Percentiles rank a stretch among this genome's conserved stretches.
Conservation (phyloP, 2,888 invertebrate species). For the Eupeodes latifasciatus region DNA sequence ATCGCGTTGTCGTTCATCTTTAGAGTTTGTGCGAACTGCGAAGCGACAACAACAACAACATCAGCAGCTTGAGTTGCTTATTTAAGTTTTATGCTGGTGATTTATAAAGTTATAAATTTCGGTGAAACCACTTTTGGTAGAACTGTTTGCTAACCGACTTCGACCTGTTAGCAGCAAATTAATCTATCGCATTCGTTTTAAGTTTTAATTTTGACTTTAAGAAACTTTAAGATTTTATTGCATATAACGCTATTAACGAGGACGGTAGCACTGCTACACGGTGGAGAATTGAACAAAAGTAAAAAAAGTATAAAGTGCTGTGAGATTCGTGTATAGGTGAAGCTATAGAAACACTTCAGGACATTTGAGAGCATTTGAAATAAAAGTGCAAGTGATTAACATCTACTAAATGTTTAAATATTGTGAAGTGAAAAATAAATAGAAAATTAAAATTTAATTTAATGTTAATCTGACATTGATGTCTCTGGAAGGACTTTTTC, state of each 20-base stretch:
- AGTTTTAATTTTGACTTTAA: slow-evolving; percentile 9
- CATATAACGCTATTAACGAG: background rate
- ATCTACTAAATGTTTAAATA: background rate
- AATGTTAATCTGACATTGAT: background rate
- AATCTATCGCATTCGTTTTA: slow-evolving; percentile 45
- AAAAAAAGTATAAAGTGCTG: slow-evolving; percentile 1
- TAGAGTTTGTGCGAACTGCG: background rate
- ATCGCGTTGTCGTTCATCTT: too few species aligned
- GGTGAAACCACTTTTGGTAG: slow-evolving; percentile 80
- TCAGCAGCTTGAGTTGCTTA: background rate
- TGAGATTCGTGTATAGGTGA: background rate
- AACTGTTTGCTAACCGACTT: slow-evolving; percentile 81
- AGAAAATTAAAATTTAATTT: background rate
- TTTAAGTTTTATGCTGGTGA: background rate
- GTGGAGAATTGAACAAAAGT: background rate
- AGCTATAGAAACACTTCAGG: slow-evolving; percentile 21
- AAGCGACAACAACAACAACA: too few species aligned
- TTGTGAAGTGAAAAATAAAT: slow-evolving; percentile 19
- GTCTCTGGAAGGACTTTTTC: slow-evolving; percentile 1
- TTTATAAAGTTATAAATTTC: slow-evolving; percentile 80
- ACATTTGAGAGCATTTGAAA: slow-evolving; percentile 22
- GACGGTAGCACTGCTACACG: too few species aligned
- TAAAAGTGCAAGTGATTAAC: slow-evolving; percentile 26
- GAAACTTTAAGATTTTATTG: slow-evolving; percentile 6
- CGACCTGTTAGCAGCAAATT: slow-evolving; percentile 77